Conservation (phyloP, 2,888 invertebrate species). For the Dyspetes luteomarginatus region DNA sequence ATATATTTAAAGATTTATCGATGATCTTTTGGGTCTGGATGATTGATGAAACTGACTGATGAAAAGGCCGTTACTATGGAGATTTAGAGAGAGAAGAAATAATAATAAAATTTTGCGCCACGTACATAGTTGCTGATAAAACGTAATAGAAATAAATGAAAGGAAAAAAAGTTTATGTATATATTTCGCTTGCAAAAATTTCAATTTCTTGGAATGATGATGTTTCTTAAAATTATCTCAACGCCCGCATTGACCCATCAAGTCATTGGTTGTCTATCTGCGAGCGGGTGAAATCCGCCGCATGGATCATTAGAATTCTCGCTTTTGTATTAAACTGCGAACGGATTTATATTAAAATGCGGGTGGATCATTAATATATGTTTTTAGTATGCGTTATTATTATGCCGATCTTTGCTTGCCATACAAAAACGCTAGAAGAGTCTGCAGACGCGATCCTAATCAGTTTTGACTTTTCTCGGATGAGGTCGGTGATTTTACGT, state of each 20-base stretch:
- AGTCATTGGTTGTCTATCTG: conserved; percentile 12
- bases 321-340: too few relatives aligned
- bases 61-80: too few relatives aligned
- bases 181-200: conserved; percentile 16
- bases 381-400: too few relatives aligned
- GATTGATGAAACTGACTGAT: too few relatives aligned
- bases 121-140: not conserved
- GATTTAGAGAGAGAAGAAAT: not conserved
- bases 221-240: conserved; percentile 40
- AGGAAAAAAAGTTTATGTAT: not conserved
- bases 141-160: not conserved
- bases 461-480: conserved; percentile 46
- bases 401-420: too few relatives aligned
- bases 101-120: not conserved
- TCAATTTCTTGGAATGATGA: conserved; percentile 50
- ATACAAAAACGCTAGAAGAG: too few relatives aligned
- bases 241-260: conserved; percentile 42
- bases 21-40: too few relatives aligned
- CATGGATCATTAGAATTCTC: too few relatives aligned
- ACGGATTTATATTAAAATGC: too few relatives aligned
- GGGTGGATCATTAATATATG: too few relatives aligned
- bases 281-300: not conserved
- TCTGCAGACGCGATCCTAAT: conserved; percentile 11
- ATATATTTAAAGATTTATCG: too few relatives aligned
- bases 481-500: conserved; percentile 53